phyloP scores from a whole-genome alignment of 2,113 vertebrate species.

The Thryonomys swinderianus region DNA sequence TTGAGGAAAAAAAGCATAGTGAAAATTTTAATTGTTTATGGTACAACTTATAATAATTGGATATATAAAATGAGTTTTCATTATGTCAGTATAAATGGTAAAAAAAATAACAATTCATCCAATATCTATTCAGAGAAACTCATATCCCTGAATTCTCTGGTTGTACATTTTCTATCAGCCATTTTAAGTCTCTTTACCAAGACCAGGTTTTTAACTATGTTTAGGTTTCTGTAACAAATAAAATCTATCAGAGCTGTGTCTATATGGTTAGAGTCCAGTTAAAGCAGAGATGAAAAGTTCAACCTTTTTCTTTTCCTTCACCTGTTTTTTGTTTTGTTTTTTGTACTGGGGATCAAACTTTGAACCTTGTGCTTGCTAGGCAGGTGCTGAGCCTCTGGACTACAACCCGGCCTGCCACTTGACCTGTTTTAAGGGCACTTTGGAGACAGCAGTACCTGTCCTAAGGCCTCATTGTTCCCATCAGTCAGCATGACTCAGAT shows the following conservation, averaged over 20 bases:
- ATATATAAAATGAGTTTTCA: conserved; percentile 68
- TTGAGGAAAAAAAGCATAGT: conserved; percentile 70
- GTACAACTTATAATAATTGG: conserved; percentile 66
- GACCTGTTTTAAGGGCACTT: background rate
- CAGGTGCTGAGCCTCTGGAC: no score
- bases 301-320: background rate
- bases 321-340: no score
- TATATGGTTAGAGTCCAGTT: background rate
- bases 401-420: background rate
- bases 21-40: conserved; percentile 72
- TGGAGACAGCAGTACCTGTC: background rate
- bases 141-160: conserved; percentile 18
- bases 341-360: no score
- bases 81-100: conserved; percentile 68
- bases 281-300: background rate
- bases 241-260: conserved; percentile 53
- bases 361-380: no score
- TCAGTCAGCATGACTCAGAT: no score
- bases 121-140: conserved; percentile 48
- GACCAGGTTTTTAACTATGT: conserved; percentile 67
- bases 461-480: no score
- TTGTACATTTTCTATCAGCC: conserved; percentile 21
- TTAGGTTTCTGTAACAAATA: conserved; percentile 53
- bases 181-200: conserved; percentile 58
- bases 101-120: conserved; percentile 55